A percentile compares a stretch with the other conserved stretches of the same genome.
These are phyloP conservation scores for Pangasius djambal DNA, from an alignment of 2,797 vertebrate species.

Conservation along the genomic window DNA sequence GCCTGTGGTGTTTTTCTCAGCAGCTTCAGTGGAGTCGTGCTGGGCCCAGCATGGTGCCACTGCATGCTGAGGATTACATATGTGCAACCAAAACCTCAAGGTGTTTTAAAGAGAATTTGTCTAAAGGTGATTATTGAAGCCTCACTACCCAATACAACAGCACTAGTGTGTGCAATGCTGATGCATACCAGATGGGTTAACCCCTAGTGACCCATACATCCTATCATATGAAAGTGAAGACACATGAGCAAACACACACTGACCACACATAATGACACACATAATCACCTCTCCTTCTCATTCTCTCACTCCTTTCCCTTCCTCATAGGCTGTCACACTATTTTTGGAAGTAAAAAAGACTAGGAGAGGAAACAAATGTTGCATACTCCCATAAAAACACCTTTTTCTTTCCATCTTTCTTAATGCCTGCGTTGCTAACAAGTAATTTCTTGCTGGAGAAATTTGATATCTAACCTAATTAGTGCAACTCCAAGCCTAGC, in stretches of 20 bases:
- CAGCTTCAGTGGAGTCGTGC: conserved; percentile 41
- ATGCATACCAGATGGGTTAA: conserved; percentile 54
- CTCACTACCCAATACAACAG: conserved; percentile 40
- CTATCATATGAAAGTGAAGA: conserved; percentile 30
- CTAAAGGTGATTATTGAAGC: conserved; percentile 47
- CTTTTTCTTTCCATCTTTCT: background rate
- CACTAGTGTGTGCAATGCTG: conserved; percentile 44
- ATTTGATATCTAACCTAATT: background rate
- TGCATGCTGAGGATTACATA: conserved; percentile 51
- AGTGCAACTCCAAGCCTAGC: conserved; percentile 1
- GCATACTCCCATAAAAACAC: background rate
- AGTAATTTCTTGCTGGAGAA: background rate
- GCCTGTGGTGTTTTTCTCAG: conserved; percentile 23
- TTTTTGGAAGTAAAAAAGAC: background rate
- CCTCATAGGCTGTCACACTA: background rate
- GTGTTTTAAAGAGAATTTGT: conserved; percentile 21
- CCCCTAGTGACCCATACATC: conserved; percentile 42
- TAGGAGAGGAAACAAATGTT: background rate
- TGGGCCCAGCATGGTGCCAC: conserved; percentile 33
- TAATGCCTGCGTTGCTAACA: background rate
- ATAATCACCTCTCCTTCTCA: background rate
- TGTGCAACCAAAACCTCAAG: conserved; percentile 54
- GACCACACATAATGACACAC: conserved; percentile 30
- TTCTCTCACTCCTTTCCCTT: background rate
- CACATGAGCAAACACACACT: conserved; percentile 36